Conservation (phyloP, 1,140 invertebrate species). For the Eupeodes corollae region DNA sequence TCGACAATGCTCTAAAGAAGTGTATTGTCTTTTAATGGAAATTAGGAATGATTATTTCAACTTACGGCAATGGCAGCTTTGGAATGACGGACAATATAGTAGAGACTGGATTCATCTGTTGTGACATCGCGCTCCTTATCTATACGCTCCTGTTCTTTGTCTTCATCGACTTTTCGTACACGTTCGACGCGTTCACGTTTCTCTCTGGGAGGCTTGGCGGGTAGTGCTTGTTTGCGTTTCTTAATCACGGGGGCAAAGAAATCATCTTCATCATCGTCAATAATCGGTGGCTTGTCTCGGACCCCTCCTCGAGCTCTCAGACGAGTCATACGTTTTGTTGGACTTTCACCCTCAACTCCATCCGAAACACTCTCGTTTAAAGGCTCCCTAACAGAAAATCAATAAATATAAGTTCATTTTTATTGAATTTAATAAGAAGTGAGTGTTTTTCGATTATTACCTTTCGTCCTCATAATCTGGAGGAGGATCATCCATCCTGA, state of each 20-base stretch:
- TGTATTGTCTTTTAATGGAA: slow-evolving; percentile 1
- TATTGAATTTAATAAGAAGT: neutral
- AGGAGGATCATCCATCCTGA: slow-evolving; percentile 82
- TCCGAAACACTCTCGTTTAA: slow-evolving; percentile 34
- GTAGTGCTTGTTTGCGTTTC: slow-evolving; percentile 36
- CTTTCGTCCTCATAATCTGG: slow-evolving; percentile 59
- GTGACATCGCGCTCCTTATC: slow-evolving; percentile 35
- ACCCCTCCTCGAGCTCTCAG: slow-evolving; percentile 39
- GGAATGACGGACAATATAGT: slow-evolving; percentile 68
- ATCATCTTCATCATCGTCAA: slow-evolving; percentile 36
- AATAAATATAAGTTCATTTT: neutral
- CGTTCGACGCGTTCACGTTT: slow-evolving; percentile 40
- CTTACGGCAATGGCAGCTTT: slow-evolving; percentile 63
- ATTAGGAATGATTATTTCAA: slow-evolving; percentile 7
- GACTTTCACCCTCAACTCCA: slow-evolving; percentile 42
- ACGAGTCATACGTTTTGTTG: slow-evolving; percentile 39
- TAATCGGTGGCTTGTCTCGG: slow-evolving; percentile 35
- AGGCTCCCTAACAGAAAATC: slow-evolving; percentile 14
- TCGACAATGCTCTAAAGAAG: slow-evolving; percentile 74
- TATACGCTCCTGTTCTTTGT: slow-evolving; percentile 31
- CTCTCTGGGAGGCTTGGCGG: slow-evolving; percentile 38
- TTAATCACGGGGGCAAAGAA: slow-evolving; percentile 29
- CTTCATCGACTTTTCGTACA: slow-evolving; percentile 32
- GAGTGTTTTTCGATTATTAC: slow-evolving; percentile 12
- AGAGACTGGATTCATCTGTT: slow-evolving; percentile 72